phyloP scores from a whole-genome alignment of 2,113 vertebrate genomes.

The Hippocampus mohnikei region DNA sequence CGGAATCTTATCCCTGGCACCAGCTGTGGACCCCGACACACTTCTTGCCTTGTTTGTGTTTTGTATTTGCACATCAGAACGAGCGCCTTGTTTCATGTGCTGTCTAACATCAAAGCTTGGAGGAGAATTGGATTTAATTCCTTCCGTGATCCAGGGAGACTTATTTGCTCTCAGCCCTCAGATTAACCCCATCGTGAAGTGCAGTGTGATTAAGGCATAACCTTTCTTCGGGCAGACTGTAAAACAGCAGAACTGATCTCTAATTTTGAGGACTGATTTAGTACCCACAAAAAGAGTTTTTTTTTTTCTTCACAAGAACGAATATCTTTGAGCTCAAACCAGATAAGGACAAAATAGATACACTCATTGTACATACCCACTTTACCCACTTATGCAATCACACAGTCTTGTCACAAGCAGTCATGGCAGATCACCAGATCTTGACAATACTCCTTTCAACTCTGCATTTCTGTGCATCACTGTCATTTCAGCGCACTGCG shows the following conservation, averaged over 20 bases:
- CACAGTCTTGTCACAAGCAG: neutral
- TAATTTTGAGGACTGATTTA: slow-evolving; percentile 62
- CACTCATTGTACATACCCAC: slow-evolving; percentile 17
- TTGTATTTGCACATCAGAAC: slow-evolving; percentile 36
- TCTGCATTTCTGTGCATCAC: no score
- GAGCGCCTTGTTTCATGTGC: slow-evolving; percentile 27
- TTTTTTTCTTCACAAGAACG: slow-evolving; percentile 14
- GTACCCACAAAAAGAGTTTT: slow-evolving; percentile 39
- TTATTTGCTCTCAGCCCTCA: slow-evolving; percentile 46
- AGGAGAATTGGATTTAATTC: slow-evolving; percentile 63
- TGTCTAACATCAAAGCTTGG: slow-evolving; percentile 64
- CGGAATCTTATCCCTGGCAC: slow-evolving; percentile 37
- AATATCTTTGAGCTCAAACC: slow-evolving; percentile 34
- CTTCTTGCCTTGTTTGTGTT: slow-evolving; percentile 48
- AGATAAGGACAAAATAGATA: slow-evolving; percentile 12
- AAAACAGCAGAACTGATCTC: slow-evolving; percentile 53
- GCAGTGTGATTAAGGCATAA: slow-evolving; percentile 48
- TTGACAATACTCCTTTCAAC: no score
- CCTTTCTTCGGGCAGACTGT: slow-evolving; percentile 51
- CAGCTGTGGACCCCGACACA: slow-evolving; percentile 42
- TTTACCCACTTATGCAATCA: neutral
- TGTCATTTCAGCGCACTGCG: no score
- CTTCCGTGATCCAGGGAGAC: slow-evolving; percentile 63
- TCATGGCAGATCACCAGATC: neutral
- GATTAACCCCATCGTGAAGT: slow-evolving; percentile 62